phyloP scores from a whole-genome alignment of 2,888 invertebrate species.

The Julus scanicus region DNA sequence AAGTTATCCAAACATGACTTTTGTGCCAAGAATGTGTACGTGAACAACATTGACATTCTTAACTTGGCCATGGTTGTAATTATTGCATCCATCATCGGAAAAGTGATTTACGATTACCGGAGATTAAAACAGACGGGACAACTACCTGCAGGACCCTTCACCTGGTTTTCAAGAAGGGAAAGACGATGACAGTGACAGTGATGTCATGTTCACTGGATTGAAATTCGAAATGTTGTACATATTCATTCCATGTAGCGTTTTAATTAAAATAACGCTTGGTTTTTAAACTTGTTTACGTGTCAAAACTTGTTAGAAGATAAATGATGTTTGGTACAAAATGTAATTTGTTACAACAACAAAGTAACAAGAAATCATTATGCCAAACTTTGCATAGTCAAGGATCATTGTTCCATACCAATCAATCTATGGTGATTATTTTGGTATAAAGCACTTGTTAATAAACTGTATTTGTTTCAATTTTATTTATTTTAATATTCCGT shows the following conservation, averaged over 20 bases:
- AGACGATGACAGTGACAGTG: neutral
- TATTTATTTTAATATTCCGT: too few relatives aligned
- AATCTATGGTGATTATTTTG: too few relatives aligned
- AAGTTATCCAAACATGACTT: slow-evolving; percentile 8
- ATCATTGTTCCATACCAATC: too few relatives aligned
- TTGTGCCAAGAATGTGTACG: neutral
- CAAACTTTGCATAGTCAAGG: too few relatives aligned
- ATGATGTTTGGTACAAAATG: too few relatives aligned
- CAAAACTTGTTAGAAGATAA: too few relatives aligned
- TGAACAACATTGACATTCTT: neutral
- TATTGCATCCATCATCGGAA: neutral
- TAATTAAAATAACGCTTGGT: neutral
- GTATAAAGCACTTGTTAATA: too few relatives aligned
- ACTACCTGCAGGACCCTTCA: neutral
- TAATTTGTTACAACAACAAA: too few relatives aligned
- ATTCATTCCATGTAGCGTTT: neutral
- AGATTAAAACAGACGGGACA: neutral
- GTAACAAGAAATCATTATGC: too few relatives aligned
- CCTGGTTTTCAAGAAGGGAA: neutral
- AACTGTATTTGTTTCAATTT: too few relatives aligned
- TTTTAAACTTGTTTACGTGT: neutral
- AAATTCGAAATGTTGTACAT: neutral
- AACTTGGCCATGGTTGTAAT: slow-evolving; percentile 26
- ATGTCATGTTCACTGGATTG: too few relatives aligned
- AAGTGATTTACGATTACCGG: neutral